Conservation (phyloP, 2,888 invertebrate genomes). For the Melinaea menophilus region DNA sequence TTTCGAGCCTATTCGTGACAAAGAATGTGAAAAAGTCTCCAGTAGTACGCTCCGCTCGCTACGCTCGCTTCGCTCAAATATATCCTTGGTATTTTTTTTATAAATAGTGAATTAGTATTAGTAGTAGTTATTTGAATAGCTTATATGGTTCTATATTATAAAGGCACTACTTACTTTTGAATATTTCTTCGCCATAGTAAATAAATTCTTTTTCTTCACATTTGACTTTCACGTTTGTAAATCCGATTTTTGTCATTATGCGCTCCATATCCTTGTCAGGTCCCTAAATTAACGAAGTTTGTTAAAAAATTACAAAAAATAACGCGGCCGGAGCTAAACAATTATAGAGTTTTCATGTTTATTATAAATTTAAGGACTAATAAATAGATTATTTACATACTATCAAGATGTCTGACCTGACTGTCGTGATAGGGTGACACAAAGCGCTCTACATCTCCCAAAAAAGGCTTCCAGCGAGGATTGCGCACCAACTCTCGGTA, state of each 20-base stretch:
- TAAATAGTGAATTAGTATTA: no score
- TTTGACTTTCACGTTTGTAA: constrained; percentile 78
- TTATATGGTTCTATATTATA: no score
- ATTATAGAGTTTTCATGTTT: background rate
- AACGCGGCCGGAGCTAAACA: background rate
- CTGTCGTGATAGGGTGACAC: constrained; percentile 83
- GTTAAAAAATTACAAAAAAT: background rate
- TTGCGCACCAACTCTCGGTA: constrained; percentile 78
- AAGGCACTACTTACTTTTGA: constrained; percentile 75
- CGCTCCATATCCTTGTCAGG: constrained; percentile 77
- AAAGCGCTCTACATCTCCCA: constrained; percentile 80
- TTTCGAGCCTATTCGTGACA: no score
- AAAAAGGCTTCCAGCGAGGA: constrained; percentile 79
- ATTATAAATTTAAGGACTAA: no score
- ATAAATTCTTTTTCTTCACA: constrained; percentile 76
- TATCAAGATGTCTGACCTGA: constrained; percentile 38
- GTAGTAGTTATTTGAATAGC: no score
- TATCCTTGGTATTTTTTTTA: no score
- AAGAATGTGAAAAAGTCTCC: no score
- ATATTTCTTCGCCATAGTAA: constrained; percentile 75
- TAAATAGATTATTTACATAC: no score
- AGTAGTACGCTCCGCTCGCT: no score
- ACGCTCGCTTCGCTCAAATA: no score
- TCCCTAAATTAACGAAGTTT: constrained; percentile 39
- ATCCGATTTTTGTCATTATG: constrained; percentile 78